phyloP scores from a whole-genome alignment of 2,797 vertebrate species.

The Danio tinwini region DNA sequence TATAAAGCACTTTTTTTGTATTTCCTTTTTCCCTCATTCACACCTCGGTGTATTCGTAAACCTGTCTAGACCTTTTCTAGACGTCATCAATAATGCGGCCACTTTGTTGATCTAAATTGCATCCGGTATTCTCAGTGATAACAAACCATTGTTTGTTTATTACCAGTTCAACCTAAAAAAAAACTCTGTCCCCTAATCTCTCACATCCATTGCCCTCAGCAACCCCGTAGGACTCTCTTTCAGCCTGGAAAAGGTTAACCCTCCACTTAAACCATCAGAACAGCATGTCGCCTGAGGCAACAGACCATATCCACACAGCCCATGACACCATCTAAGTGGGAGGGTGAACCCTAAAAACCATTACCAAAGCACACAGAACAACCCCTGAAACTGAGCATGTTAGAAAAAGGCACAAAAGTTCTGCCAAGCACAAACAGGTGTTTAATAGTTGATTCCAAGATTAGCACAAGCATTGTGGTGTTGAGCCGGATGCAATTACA shows the following conservation, averaged over 20 bases:
- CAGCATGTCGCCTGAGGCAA: constrained; percentile 19
- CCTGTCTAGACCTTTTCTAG: constrained; percentile 23
- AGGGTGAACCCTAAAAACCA: constrained; percentile 27
- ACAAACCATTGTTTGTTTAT: constrained; percentile 18
- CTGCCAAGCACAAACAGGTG: constrained; percentile 19
- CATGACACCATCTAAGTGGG: constrained; percentile 4
- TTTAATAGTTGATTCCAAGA: constrained; percentile 34
- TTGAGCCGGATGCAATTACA: constrained; percentile 21
- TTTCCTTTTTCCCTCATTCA: background rate
- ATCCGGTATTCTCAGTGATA: constrained; percentile 17
- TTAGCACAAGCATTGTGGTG: constrained; percentile 28
- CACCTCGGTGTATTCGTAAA: background rate
- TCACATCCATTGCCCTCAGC: constrained; percentile 11
- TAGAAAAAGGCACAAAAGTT: background rate
- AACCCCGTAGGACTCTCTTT: background rate
- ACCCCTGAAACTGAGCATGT: background rate
- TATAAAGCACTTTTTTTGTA: background rate
- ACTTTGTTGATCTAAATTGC: constrained; percentile 18
- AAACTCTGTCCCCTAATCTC: background rate
- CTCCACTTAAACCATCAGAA: constrained; percentile 35
- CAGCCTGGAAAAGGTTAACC: constrained; percentile 28
- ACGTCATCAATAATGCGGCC: background rate
- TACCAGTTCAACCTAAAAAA: constrained; percentile 23
- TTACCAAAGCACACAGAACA: constrained; percentile 28
- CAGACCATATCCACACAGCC: constrained; percentile 21